Evolutionary conservation across 1,140 invertebrate genomes (phyloP).

Genomic region (Mycetomoellerius zeteki): DNA sequence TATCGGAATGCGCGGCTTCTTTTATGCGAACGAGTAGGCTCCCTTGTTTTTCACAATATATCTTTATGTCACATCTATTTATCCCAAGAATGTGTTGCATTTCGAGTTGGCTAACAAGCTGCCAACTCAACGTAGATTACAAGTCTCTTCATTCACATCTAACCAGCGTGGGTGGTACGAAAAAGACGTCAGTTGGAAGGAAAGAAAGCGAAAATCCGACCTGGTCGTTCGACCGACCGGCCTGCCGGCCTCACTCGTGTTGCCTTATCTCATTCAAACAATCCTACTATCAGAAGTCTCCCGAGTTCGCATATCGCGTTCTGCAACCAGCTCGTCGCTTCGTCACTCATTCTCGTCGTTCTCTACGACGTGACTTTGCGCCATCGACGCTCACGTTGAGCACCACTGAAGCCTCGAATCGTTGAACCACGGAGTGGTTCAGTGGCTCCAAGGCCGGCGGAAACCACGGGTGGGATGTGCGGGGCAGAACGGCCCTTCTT

Average conservation of each 20-base stretch:
- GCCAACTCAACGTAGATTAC: conserved; percentile 59
- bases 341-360: not conserved
- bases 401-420: conserved; percentile 85
- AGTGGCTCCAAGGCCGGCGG: conserved; percentile 88
- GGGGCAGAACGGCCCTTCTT: conserved; percentile 78
- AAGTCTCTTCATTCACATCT: conserved; percentile 52
- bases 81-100: not conserved
- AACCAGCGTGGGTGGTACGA: conserved; percentile 65
- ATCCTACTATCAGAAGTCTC: conserved; percentile 66
- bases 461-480: conserved; percentile 85
- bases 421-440: conserved; percentile 88
- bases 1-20: conserved; percentile 10
- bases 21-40: not conserved
- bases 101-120: conserved; percentile 24
- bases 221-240: not conserved
- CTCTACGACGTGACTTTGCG: not conserved
- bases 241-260: conserved; percentile 15
- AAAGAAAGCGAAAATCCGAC: conserved; percentile 56
- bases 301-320: conserved; percentile 49
- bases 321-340: not conserved
- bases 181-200: conserved; percentile 15
- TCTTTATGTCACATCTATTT: conserved; percentile 23
- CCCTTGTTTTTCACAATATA: not conserved
- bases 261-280: conserved; percentile 68
- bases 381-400: conserved; percentile 77